Conservation (phyloP, 53 echinoderm and acorn worm species). For the Echinarachnius parma region DNA sequence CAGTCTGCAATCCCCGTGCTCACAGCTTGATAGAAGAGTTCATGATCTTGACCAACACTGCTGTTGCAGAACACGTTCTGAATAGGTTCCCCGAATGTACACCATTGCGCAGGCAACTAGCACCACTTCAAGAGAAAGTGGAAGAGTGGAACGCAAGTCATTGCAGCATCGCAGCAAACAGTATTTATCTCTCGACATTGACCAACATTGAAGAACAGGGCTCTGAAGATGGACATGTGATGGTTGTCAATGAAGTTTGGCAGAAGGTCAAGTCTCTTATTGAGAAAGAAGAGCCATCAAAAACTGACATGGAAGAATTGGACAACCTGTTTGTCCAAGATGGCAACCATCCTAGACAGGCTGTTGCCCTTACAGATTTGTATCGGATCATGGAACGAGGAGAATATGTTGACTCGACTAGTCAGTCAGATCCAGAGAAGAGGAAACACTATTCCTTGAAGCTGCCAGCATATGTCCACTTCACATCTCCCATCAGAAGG, state of each 20-base stretch:
- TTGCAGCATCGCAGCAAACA: constrained; percentile 45
- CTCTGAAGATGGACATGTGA: not conserved
- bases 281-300: constrained; percentile 3
- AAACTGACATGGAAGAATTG: constrained; percentile 55
- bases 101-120: constrained; percentile 68
- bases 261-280: not conserved
- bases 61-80: constrained; percentile 59
- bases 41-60: constrained; percentile 63
- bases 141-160: constrained; percentile 52
- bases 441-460: constrained; percentile 55
- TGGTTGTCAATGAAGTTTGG: constrained; percentile 8
- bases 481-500: constrained; percentile 77
- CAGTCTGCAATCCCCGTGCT: constrained; percentile 58
- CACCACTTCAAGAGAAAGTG: constrained; percentile 51
- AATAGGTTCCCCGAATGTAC: constrained; percentile 49
- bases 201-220: constrained; percentile 3
- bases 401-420: constrained; percentile 63
- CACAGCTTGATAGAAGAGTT: constrained; percentile 73
- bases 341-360: constrained; percentile 68
- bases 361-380: constrained; percentile 53
- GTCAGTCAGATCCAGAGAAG: constrained; percentile 32
- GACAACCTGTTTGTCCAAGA: constrained; percentile 57
- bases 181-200: constrained; percentile 36
- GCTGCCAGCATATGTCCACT: constrained; percentile 53
- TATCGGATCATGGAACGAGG: constrained; percentile 57